Base-by-base conservation (phyloP, 2,797 vertebrate genomes). In the Merluccius polli region DNA sequence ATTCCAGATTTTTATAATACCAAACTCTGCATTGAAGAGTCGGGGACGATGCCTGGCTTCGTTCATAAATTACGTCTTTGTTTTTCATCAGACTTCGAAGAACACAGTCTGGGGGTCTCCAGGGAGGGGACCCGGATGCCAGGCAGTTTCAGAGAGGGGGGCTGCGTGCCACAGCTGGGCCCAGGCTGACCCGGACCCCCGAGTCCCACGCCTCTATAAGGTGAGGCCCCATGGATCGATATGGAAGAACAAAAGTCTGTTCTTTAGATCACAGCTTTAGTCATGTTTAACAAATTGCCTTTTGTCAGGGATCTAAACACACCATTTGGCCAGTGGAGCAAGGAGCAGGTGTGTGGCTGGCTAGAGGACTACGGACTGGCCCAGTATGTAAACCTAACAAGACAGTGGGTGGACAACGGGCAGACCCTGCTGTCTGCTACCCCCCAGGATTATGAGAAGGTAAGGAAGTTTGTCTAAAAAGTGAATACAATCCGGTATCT, bases 381-480 rank as follows among this genome's bases (percentile, higher is more conserved):
- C 67, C 96, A 98, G 82, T 99, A 99, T 0, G 94, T 98, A 83
- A 97, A 95, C 86, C 95, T 99, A 83, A 95, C 95, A 32, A 93
- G 97, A 81, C 98, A 98, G 83, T 99, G 98, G 98, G 94, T 99
- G 73, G 95, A 93, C 13, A 95, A 93, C 24, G 98, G 98, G 70
- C 97, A 99, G 84, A 98, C 95, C 0, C 92, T 99, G 65, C 81
- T 99, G 38, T 95, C 95, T 63, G 97, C 98, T 0, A 95, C 97
- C 4, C 95, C 96, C 73, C 98, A 98, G 91, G 96, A 97, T 72
- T 93, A 98, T 89, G 98, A 99, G 88, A 99, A 98, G 97, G 98
- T 98, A 70, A 75, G 79, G 73, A 31, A 24, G 52, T 63, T 10
- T 63, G 52, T 10, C 52, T 63, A 1, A 63, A 63, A 24, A 63